Conservation (phyloP, 2,797 vertebrate genomes). For the Syncerus caffer region DNA sequence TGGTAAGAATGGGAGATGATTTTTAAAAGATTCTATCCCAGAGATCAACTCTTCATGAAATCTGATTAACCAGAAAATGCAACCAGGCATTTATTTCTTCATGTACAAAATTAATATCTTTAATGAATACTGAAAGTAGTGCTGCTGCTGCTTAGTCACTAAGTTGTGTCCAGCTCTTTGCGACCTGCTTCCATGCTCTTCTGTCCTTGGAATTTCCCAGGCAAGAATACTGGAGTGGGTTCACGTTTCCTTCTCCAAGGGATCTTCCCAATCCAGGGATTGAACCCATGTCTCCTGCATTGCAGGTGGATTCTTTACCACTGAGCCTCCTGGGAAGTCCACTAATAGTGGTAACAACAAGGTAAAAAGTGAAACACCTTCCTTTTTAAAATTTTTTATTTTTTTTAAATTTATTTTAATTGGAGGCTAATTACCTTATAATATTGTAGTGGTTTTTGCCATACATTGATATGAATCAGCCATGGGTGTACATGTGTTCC, state of each 20-base stretch:
- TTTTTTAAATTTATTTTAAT: background rate
- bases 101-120: background rate
- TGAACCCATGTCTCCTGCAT: background rate
- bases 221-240: background rate
- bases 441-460: background rate
- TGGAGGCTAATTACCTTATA: background rate
- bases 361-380: background rate
- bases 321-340: background rate
- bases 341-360: background rate
- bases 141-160: background rate
- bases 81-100: background rate
- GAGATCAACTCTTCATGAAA: background rate
- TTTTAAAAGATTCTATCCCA: background rate
- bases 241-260: background rate
- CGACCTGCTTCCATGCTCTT: background rate
- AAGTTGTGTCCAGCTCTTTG: background rate
- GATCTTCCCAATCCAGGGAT: background rate
- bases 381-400: background rate
- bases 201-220: background rate
- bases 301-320: background rate
- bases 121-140: background rate
- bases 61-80: background rate
- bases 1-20: background rate
- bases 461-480: background rate
- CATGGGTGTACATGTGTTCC: background rate